Evolutionary conservation across 2,888 invertebrate genomes (phyloP).

Genomic region (Strigamia crassipes): DNA sequence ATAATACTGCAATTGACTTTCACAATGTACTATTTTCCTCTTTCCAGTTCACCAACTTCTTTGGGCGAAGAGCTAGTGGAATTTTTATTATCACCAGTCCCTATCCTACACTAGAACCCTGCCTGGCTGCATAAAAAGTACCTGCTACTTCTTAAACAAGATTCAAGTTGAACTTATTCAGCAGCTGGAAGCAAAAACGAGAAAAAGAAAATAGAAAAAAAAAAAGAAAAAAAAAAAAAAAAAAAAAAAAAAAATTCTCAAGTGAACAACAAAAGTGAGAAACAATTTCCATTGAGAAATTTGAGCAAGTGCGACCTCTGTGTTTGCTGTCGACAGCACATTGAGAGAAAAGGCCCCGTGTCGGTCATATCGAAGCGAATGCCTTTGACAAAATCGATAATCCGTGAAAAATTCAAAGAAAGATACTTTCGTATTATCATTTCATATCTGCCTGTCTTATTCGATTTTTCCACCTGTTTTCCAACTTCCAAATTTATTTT

Average conservation of each 20-base stretch:
- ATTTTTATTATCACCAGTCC: conserved; percentile 3
- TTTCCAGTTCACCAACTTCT: background rate
- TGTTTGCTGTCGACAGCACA: conserved; percentile 36
- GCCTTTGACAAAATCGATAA: conserved; percentile 28
- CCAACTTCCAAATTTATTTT: background rate
- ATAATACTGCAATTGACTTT: background rate
- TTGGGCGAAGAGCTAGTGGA: background rate
- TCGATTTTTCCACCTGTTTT: background rate
- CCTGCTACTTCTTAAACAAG: conserved; percentile 10
- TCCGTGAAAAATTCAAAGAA: conserved; percentile 25
- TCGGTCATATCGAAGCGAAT: background rate
- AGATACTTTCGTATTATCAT: conserved; percentile 16
- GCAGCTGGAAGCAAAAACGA: background rate
- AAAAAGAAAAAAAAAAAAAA: too few species aligned
- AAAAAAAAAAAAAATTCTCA: conserved; percentile 16
- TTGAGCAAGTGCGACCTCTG: conserved; percentile 24
- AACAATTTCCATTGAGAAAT: conserved; percentile 37
- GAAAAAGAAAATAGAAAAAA: background rate
- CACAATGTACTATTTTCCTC: background rate
- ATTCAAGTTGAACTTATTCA: conserved; percentile 18
- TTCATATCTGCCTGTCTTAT: background rate
- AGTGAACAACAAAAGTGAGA: conserved; percentile 34
- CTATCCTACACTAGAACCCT: background rate
- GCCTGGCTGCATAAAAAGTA: conserved; percentile 30
- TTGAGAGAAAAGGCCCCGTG: conserved; percentile 13